These are phyloP conservation scores for Lasius platythorax DNA, from an alignment of 2,888 invertebrate genomes.

Conservation along the genomic window DNA sequence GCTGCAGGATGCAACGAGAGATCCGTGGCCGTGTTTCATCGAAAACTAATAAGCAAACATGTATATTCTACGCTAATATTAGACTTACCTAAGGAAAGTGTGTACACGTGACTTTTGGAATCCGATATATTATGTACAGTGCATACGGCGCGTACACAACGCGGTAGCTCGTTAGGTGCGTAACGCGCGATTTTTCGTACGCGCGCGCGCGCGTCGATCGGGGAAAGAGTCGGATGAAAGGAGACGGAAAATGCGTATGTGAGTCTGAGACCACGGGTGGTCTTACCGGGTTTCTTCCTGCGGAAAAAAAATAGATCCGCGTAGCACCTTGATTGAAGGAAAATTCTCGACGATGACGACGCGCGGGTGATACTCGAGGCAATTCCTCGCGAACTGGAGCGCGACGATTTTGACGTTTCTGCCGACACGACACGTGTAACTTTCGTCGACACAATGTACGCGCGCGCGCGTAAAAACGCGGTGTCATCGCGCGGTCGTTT, in stretches of 20 bases:
- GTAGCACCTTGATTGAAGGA: conserved; percentile 63
- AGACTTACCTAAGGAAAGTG: conserved; percentile 61
- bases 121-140: conserved; percentile 47
- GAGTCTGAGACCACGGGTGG: conserved; percentile 45
- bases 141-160: conserved; percentile 40
- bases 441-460: conserved; percentile 13
- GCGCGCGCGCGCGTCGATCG: neutral
- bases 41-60: conserved; percentile 69
- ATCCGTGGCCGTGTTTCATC: conserved; percentile 54
- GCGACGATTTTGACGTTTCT: neutral
- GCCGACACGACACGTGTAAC: neutral
- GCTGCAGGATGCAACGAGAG: conserved; percentile 57
- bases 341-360: conserved; percentile 51
- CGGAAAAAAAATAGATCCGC: conserved; percentile 49
- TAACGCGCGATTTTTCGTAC: neutral
- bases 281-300: conserved; percentile 50
- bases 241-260: neutral
- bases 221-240: conserved; percentile 2
- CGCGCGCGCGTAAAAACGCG: conserved; percentile 19
- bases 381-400: neutral
- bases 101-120: conserved; percentile 45
- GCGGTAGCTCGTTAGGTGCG: conserved; percentile 20
- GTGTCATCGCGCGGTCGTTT: conserved; percentile 34
- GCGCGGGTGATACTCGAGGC: neutral
- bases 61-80: conserved; percentile 55